phyloP scores from a whole-genome alignment of 1,140 invertebrate genomes.

The Brachionus rubens region DNA sequence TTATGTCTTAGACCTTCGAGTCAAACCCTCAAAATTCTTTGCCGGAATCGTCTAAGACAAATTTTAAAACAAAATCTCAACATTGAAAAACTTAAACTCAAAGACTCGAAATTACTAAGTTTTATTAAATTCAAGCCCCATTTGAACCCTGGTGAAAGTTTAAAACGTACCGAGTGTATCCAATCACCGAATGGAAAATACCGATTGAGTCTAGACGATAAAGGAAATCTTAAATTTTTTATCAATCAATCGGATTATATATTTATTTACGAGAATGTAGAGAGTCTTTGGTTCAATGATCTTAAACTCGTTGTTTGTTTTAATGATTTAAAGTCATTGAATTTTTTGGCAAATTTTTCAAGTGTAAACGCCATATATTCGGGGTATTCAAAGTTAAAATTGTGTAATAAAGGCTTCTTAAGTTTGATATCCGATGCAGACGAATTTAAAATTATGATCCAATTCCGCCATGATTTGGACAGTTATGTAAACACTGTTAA shows the following conservation, averaged over 20 bases:
- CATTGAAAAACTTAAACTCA: not conserved
- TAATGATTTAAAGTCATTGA: not conserved
- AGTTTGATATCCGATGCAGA: not conserved
- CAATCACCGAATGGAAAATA: slow-evolving; percentile 7
- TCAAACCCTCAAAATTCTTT: slow-evolving; percentile 7
- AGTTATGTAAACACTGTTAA: not conserved
- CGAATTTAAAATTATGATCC: slow-evolving; percentile 6
- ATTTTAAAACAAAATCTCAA: not conserved
- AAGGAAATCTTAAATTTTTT: not conserved
- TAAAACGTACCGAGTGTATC: not conserved
- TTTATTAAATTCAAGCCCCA: not conserved
- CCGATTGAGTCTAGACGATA: not conserved
- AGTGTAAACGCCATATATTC: not conserved
- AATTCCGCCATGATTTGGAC: not conserved
- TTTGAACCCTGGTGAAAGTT: not conserved
- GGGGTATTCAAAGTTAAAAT: not conserved
- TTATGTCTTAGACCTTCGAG: not conserved
- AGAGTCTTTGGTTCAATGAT: slow-evolving; percentile 38
- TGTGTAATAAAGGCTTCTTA: not conserved
- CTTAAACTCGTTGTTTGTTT: slow-evolving; percentile 31
- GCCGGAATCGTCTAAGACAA: not conserved
- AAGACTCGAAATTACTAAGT: not conserved
- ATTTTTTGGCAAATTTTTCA: slow-evolving; percentile 12
- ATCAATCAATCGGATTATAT: not conserved
- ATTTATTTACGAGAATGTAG: slow-evolving; percentile 23